Conservation (phyloP, 2,797 vertebrate genomes). For the Lophotriccus pileatus region DNA sequence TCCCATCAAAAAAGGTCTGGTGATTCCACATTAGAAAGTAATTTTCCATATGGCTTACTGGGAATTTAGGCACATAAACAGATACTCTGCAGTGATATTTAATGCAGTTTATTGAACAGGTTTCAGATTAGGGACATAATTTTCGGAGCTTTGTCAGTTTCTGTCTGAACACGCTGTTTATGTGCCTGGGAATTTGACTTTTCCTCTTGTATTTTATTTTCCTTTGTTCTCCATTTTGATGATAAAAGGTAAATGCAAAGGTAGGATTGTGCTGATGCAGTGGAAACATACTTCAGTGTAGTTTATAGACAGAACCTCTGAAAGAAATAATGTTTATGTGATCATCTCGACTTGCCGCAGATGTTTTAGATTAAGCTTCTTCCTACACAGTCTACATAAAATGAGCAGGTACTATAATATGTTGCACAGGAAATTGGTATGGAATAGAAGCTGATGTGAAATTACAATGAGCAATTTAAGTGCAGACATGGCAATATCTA, state of each 20-base stretch:
- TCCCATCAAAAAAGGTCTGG: neutral
- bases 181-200: conserved; percentile 37
- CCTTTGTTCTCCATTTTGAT: conserved; percentile 38
- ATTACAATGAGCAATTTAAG: conserved; percentile 5
- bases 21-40: neutral
- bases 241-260: neutral
- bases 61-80: conserved; percentile 43
- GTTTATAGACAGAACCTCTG: conserved; percentile 28
- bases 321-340: conserved; percentile 22
- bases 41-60: conserved; percentile 37
- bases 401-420: neutral
- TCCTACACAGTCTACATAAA: neutral
- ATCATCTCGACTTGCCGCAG: conserved; percentile 11
- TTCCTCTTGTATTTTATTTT: conserved; percentile 11
- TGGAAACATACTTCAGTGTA: neutral
- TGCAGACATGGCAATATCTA: neutral
- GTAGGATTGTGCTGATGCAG: conserved; percentile 10
- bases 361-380: conserved; percentile 2
- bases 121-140: conserved; percentile 6
- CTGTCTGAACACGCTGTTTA: conserved; percentile 18
- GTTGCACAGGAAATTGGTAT: neutral
- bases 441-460: neutral
- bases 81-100: conserved; percentile 4
- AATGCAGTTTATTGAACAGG: conserved; percentile 3
- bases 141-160: conserved; percentile 38